Percentiles rank a stretch among this genome's conserved stretches.
Conservation (phyloP, 2,797 vertebrate species). For the Emydoidea blandingii region DNA sequence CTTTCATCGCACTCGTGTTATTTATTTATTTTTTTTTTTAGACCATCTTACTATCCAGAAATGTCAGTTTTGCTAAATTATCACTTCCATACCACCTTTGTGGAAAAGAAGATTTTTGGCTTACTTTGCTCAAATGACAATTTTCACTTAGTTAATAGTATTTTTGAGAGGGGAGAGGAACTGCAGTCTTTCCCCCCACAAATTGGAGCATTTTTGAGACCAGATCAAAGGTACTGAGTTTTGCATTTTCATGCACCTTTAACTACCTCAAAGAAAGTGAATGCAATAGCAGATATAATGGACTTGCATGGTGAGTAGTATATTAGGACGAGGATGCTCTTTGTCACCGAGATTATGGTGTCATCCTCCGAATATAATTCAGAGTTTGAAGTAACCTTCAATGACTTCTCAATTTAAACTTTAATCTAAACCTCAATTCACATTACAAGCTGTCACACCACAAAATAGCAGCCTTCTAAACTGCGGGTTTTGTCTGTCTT, state of each 20-base stretch:
- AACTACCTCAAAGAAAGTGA: not conserved
- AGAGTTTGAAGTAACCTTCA: slow-evolving; percentile 17
- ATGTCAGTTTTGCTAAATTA: not conserved
- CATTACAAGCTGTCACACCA: slow-evolving; percentile 12
- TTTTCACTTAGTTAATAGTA: not conserved
- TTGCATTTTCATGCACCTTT: not conserved
- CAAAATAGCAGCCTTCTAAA: slow-evolving; percentile 8
- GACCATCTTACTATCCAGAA: not conserved
- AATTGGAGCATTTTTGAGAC: not conserved
- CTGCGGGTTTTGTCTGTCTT: slow-evolving; percentile 17
- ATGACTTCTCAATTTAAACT: slow-evolving; percentile 34
- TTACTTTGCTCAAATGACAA: not conserved
- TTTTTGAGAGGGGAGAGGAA: not conserved
- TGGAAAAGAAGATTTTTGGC: not conserved
- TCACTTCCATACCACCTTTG: not conserved
- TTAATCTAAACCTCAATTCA: slow-evolving; percentile 50
- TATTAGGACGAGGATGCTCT: not conserved
- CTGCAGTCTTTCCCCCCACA: no score
- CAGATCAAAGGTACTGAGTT: accelerated
- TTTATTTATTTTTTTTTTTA: not conserved
- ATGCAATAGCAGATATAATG: not conserved
- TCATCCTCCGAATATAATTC: not conserved
- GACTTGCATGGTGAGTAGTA: not conserved
- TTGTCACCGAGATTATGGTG: not conserved
- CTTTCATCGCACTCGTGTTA: not conserved